Percentiles rank a stretch among this genome's conserved stretches.
Conservation (phyloP, 2,113 vertebrate genomes). For the Chascanopsetta lugubris region DNA sequence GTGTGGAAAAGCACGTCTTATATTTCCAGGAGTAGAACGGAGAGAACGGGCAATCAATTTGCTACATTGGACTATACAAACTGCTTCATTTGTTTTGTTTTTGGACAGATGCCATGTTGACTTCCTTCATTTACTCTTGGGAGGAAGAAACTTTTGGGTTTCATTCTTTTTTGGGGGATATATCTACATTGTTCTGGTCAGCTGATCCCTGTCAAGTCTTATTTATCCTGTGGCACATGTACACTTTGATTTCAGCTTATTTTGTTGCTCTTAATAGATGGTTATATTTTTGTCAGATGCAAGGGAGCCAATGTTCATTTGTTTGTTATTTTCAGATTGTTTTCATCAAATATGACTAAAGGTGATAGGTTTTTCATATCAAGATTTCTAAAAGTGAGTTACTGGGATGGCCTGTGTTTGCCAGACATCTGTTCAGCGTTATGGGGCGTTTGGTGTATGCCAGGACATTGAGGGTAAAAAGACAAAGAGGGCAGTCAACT, state of each 20-base stretch:
- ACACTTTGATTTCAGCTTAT: slow-evolving; percentile 38
- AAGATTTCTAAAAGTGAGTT: slow-evolving; percentile 20
- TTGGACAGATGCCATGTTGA: slow-evolving; percentile 15
- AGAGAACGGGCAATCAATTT: slow-evolving; percentile 37
- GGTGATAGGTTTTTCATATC: slow-evolving; percentile 18
- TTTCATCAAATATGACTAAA: slow-evolving; percentile 11
- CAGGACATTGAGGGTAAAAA: slow-evolving; percentile 36
- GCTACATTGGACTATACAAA: slow-evolving; percentile 33
- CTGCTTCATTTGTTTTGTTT: slow-evolving; percentile 11
- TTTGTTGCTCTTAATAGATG: slow-evolving; percentile 32
- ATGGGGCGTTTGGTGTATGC: slow-evolving; percentile 21
- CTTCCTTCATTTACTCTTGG: slow-evolving; percentile 19
- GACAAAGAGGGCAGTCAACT: slow-evolving; percentile 63
- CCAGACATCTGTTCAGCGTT: slow-evolving; percentile 36
- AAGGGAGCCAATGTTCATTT: slow-evolving; percentile 20
- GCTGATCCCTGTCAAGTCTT: slow-evolving; percentile 39
- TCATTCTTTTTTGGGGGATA: slow-evolving; percentile 3
- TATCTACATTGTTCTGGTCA: slow-evolving; percentile 19
- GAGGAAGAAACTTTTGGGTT: slow-evolving; percentile 21
- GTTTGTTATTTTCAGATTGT: slow-evolving; percentile 32
- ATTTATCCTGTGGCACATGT: slow-evolving; percentile 39
- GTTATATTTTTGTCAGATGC: slow-evolving; percentile 29
- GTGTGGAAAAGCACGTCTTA: slow-evolving; percentile 10
- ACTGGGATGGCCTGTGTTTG: slow-evolving; percentile 39
- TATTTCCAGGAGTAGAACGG: slow-evolving; percentile 5